A percentile compares a stretch with the other conserved stretches of the same genome.
phyloP scores from a whole-genome alignment of 2,888 invertebrate species.

The Temnothorax ravouxi region DNA sequence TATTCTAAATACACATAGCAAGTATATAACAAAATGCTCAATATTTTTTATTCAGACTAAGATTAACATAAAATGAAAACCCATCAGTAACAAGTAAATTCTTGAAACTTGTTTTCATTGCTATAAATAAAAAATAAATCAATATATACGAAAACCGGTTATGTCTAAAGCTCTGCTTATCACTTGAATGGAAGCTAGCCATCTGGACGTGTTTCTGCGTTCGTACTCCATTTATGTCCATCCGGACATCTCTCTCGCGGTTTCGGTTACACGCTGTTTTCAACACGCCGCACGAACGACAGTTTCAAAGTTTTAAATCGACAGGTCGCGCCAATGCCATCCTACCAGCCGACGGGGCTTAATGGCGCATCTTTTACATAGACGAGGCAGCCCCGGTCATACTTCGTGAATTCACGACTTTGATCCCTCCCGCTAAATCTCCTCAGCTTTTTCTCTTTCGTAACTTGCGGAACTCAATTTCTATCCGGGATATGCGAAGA shows the following conservation, averaged over 20 bases:
- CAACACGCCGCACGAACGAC: conserved; percentile 25
- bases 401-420: conserved; percentile 64
- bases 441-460: conserved; percentile 27
- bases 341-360: conserved; percentile 42
- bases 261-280: conserved; percentile 44
- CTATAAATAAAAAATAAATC: not conserved
- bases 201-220: not conserved
- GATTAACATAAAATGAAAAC: not conserved
- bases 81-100: not conserved
- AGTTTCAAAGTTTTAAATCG: conserved; percentile 63
- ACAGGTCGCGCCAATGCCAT: conserved; percentile 44
- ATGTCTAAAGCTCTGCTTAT: not conserved
- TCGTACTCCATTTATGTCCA: not conserved
- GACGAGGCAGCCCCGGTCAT: conserved; percentile 38
- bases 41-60: not conserved
- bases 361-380: conserved; percentile 64
- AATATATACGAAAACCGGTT: not conserved
- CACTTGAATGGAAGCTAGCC: not conserved
- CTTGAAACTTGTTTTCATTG: not conserved
- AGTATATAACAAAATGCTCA: not conserved
- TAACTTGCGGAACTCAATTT: conserved; percentile 73
- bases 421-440: conserved; percentile 57
- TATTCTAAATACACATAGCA: conserved; percentile 36
- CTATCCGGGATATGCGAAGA: conserved; percentile 63
- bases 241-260: conserved; percentile 1